Base-by-base conservation (phyloP, 2,113 vertebrate species). In the Mellivora capensis region DNA sequence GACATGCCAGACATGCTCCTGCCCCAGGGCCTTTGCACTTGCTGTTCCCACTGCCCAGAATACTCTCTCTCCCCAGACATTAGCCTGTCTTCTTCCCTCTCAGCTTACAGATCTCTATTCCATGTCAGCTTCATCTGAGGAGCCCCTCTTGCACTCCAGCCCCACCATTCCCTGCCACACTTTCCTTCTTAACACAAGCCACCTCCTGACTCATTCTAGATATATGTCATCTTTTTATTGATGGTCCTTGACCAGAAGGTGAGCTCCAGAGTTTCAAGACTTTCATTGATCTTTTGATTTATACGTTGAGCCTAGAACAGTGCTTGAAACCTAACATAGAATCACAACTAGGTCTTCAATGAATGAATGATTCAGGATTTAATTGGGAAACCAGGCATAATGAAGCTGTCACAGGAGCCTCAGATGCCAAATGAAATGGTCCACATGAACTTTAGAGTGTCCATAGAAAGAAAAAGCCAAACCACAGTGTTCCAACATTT, bases 261-360 rank as follows among this genome's bases (percentile, higher is more conserved):
- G 64, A 93, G 37, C 74, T 37, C 15, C 20, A 0, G 4, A 37
- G 47, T 8, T 20, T 72, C 12, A 29, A 31, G 31, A 84, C 9
- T 27, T 83, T 42, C 47, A 4, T 4, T 10, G 20, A 84, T 5
- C 13, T 37, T 27, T 52, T n/a, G 20, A 52, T 84, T 49, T 64
- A 72, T 12, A 31, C 31, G 1, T 37, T 0, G 1, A 94, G 61
- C 80, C 39, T 21, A n/a, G 52, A 67, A 39, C 3, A 31, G 29
- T 0, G 21, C 47, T 62, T 21, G 7, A 31, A 29, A 54, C 0
- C 31, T 6, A 20, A 42, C 0, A 7, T 69, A 69, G 0, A 10
- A 42, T n/a, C 7, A 3, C 29, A 59, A 93, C 15, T 14, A 39
- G 69, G 7, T 74, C 47, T 27, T n/a, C 39, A 76, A 74, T 34